Percentiles rank a stretch among this genome's conserved stretches.
phyloP scores from a whole-genome alignment of 2,888 invertebrate species.

The Drosophila kambysellisi region DNA sequence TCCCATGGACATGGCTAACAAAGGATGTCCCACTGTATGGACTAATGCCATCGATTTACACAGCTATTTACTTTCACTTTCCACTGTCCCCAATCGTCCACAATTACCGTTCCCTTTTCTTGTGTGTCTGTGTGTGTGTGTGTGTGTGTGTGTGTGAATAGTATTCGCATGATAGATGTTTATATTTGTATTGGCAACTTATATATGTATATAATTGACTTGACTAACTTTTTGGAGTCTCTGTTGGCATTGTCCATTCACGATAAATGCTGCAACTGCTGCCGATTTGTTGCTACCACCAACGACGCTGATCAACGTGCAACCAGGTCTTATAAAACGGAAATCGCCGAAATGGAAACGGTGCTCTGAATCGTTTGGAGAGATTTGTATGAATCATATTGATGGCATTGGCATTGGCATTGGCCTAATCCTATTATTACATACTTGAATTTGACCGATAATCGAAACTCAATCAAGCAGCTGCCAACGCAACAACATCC shows the following conservation, averaged over 20 bases:
- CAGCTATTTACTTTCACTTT: conserved; percentile 14
- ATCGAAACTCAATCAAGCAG: conserved; percentile 40
- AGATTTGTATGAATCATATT: conserved; percentile 38
- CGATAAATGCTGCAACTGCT: conserved; percentile 29
- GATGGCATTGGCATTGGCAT: conserved; percentile 8
- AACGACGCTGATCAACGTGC: neutral
- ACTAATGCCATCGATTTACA: conserved; percentile 43
- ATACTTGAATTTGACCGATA: conserved; percentile 42
- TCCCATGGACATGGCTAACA: conserved; percentile 15
- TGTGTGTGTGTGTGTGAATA: neutral
- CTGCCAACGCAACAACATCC: conserved; percentile 28
- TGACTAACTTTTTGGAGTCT: conserved; percentile 42
- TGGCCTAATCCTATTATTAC: conserved; percentile 27
- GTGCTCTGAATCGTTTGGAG: conserved; percentile 87
- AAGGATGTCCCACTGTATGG: conserved; percentile 22
- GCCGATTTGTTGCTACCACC: conserved; percentile 4
- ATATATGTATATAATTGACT: conserved; percentile 21
- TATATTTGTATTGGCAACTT: neutral
- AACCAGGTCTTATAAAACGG: conserved; percentile 87
- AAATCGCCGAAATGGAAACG: conserved; percentile 96
- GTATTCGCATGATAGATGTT: conserved; percentile 33
- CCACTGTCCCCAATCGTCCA: neutral
- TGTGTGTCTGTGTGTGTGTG: neutral
- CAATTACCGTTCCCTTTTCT: neutral
- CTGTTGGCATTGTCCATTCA: conserved; percentile 2